These are phyloP conservation scores for Hirtodrosophila duncani DNA, from an alignment of 2,888 invertebrate species.

Conservation along the genomic window DNA sequence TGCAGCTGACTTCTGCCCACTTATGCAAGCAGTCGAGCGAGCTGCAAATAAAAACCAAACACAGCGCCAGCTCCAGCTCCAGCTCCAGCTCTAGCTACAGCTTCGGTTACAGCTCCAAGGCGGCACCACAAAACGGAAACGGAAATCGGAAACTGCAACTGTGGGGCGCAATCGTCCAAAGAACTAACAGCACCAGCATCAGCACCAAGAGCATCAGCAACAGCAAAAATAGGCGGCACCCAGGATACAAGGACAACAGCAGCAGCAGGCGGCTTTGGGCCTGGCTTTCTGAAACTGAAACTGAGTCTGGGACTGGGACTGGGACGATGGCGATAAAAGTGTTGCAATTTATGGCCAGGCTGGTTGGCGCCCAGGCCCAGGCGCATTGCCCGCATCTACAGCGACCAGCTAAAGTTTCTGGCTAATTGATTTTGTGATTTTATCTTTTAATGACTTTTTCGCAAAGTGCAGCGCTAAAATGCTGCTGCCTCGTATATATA, in stretches of 20 bases:
- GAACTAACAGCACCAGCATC: slow-evolving; percentile 22
- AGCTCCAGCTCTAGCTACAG: slow-evolving; percentile 32
- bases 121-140: slow-evolving; percentile 67
- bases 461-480: slow-evolving; percentile 47
- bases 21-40: slow-evolving; percentile 64
- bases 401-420: slow-evolving; percentile 61
- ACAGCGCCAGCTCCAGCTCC: slow-evolving; percentile 32
- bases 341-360: slow-evolving; percentile 71
- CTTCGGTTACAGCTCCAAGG: slow-evolving; percentile 50
- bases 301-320: slow-evolving; percentile 27
- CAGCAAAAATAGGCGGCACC: slow-evolving; percentile 62
- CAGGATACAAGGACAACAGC: slow-evolving; percentile 47
- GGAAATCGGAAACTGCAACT: slow-evolving; percentile 72
- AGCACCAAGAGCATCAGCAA: background rate
- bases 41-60: slow-evolving; percentile 63
- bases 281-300: slow-evolving; percentile 38
- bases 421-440: slow-evolving; percentile 74
- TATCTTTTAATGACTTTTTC: slow-evolving; percentile 73
- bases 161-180: slow-evolving; percentile 56
- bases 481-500: slow-evolving; percentile 19
- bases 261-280: slow-evolving; percentile 37
- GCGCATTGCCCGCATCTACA: background rate
- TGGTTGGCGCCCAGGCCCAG: slow-evolving; percentile 47
- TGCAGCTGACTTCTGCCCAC: slow-evolving; percentile 55
- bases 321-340: slow-evolving; percentile 66